Percentiles rank a stretch among this genome's conserved stretches.
Evolutionary conservation across 1,140 invertebrate genomes (phyloP).

Genomic region (Calycopis cecrops): DNA sequence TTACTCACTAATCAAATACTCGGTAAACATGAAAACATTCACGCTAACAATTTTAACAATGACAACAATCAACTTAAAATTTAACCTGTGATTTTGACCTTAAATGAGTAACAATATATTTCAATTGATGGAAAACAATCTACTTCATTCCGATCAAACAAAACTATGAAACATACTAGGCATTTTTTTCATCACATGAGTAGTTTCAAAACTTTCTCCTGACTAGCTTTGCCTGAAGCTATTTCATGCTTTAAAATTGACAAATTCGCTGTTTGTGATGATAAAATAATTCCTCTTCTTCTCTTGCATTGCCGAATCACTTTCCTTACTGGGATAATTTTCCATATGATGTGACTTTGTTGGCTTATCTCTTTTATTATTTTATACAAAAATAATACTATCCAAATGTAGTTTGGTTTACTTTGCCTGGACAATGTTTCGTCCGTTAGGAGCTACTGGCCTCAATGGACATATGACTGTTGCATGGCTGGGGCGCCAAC

Average conservation of each 20-base stretch:
- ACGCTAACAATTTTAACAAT: background rate
- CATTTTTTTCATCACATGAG: too few relatives aligned
- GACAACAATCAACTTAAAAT: background rate
- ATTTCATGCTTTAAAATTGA: too few relatives aligned
- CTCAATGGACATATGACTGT: slow-evolving; percentile 26
- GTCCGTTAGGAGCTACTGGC: background rate
- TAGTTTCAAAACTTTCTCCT: too few relatives aligned
- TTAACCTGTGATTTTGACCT: slow-evolving; percentile 1
- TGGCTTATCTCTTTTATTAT: background rate
- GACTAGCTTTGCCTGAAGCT: too few relatives aligned
- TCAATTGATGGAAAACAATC: too few relatives aligned
- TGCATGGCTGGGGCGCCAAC: slow-evolving; percentile 46
- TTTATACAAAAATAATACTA: slow-evolving; percentile 8
- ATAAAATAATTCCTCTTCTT: too few relatives aligned
- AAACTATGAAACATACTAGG: too few relatives aligned
- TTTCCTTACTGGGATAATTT: too few relatives aligned
- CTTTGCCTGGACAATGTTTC: background rate
- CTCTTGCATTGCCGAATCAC: too few relatives aligned
- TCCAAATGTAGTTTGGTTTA: background rate
- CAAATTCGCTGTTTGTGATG: too few relatives aligned
- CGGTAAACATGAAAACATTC: background rate
- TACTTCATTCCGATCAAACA: too few relatives aligned
- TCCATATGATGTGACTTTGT: background rate
- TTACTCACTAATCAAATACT: slow-evolving; percentile 5
- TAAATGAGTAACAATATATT: background rate